Conservation (phyloP, 2,888 invertebrate species). For the Clistopyga incitator region DNA sequence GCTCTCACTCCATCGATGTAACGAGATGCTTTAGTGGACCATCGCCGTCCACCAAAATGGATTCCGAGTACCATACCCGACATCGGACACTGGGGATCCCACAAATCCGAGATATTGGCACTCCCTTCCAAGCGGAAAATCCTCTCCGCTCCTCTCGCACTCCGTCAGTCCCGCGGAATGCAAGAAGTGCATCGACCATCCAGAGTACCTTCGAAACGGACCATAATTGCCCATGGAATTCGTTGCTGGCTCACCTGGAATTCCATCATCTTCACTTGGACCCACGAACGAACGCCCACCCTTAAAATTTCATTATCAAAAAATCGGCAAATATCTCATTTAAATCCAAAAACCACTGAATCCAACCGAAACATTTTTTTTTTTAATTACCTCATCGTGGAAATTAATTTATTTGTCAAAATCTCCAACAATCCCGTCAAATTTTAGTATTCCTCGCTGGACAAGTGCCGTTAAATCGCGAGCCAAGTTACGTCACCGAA, state of each 20-base stretch:
- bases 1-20: neutral
- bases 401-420: no score
- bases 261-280: conserved; percentile 62
- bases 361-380: no score
- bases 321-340: no score
- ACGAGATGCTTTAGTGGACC: neutral
- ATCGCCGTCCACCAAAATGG: conserved; percentile 1
- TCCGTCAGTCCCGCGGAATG: neutral
- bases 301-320: neutral
- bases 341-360: no score
- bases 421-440: no score
- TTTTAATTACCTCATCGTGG: no score
- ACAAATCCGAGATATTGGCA: neutral
- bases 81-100: neutral
- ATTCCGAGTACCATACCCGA: neutral
- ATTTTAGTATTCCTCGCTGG: no score
- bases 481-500: neutral
- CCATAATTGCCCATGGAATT: conserved; percentile 70
- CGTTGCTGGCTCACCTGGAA: conserved; percentile 66
- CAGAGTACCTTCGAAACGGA: conserved; percentile 67
- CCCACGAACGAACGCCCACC: neutral
- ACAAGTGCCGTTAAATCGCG: neutral
- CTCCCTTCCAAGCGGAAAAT: neutral
- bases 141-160: neutral
- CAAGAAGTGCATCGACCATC: conserved; percentile 19